A percentile compares a stretch with the other conserved stretches of the same genome.
Evolutionary conservation across 2,113 vertebrate genomes (phyloP).

Genomic region (Pristiophorus japonicus): DNA sequence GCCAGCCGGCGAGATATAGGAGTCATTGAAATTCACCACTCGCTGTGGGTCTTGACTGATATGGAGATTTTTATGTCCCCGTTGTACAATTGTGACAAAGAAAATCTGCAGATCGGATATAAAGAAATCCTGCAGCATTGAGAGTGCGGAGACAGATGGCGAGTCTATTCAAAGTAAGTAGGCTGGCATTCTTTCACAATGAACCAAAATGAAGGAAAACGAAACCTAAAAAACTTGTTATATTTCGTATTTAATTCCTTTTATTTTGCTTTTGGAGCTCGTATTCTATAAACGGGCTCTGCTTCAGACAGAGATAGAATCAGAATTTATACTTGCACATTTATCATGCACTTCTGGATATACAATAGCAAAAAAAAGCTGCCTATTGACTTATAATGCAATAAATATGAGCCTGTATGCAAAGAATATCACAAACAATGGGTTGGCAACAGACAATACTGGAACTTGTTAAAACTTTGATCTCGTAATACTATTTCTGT

Average conservation of each 20-base stretch:
- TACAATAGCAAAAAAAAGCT: neutral
- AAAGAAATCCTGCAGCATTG: neutral
- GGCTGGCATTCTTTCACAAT: neutral
- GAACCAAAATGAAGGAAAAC: neutral
- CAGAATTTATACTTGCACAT: neutral
- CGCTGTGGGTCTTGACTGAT: constrained; percentile 52
- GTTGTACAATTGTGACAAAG: constrained; percentile 38
- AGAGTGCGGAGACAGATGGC: neutral
- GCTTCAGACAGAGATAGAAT: neutral
- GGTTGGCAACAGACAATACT: neutral
- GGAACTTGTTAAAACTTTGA: neutral
- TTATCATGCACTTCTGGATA: neutral
- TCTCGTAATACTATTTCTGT: neutral
- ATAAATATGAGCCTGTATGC: neutral
- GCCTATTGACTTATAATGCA: neutral
- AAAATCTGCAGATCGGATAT: neutral
- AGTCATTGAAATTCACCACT: constrained; percentile 53
- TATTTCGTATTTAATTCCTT: neutral
- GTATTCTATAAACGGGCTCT: too few relatives aligned
- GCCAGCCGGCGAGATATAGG: constrained; percentile 44
- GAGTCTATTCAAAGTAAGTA: neutral
- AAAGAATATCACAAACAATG: neutral
- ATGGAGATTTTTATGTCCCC: constrained; percentile 50
- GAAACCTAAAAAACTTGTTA: neutral
- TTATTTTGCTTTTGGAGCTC: neutral